Base-by-base conservation (phyloP, 2,113 vertebrate genomes). In the Lanius collurio region DNA sequence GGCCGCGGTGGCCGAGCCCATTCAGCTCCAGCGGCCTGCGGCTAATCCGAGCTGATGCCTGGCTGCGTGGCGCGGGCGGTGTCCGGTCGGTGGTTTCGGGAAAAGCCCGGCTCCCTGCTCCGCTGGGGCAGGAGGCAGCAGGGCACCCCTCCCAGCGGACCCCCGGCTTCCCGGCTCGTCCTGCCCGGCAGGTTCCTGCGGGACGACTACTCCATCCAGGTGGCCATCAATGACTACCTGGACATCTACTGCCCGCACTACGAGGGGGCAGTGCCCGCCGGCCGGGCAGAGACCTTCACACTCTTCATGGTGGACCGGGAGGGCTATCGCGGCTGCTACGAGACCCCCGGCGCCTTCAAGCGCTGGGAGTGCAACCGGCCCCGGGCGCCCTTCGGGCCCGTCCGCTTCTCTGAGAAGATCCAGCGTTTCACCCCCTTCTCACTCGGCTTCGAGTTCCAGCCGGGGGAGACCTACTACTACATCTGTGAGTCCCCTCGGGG, bases 231-330 rank as follows among this genome's bases (percentile, higher is more conserved):
- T 74, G 98, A 98, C 67, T 98, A 98, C 89, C 86, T 98, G 83
- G 98, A 98, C 75, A 98, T 98, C 89, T 98, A 98, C 96, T 98
- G 98, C 84, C 98, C 98, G 0, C 98, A 98, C 90, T 98, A 98
- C 57, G 97, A 98, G 31, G 91, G 75, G 3, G 70, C 95, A 0
- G 94, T 96, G 64, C 97, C 98, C 7, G 83, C 71, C 3, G 92
- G 97, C 19, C 95, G 84, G 50, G 96, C 97, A 0, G 98, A 98
- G 94, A 95, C 95, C 5, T 98, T 98, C 57, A 88, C 97, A 1
- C 95, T 98, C 15, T 97, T 98, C 83, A 98, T 98, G 97, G 98
- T 98, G 92, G 97, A 98, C 79, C 16, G 30, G 55, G 86, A 96
- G 18, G 98, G 98, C 9, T 98, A 98, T 2, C 62, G 93, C 2